phyloP scores from a whole-genome alignment of 2,888 invertebrate species.

The Tetranychus piercei region DNA sequence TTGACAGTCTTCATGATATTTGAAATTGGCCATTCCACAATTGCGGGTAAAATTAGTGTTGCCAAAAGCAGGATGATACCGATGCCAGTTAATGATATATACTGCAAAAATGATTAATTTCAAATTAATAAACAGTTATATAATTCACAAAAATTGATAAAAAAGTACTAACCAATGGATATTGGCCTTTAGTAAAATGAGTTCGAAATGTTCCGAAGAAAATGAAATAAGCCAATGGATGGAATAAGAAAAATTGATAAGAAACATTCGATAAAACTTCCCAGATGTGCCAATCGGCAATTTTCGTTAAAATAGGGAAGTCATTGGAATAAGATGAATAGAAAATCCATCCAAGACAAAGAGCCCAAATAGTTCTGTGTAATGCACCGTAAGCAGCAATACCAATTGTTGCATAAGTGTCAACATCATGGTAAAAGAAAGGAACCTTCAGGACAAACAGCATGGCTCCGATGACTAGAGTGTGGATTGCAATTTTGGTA shows the following conservation, averaged over 20 bases:
- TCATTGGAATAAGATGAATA: not conserved
- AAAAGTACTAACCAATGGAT: not conserved
- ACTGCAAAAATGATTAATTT: not conserved
- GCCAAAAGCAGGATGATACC: not conserved
- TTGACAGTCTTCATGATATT: not conserved
- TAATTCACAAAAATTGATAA: not conserved
- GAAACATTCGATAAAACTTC: conserved; percentile 1
- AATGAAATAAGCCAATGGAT: not conserved
- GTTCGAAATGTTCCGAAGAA: not conserved
- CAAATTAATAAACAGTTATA: too few relatives aligned
- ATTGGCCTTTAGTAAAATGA: not conserved
- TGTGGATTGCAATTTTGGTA: not conserved
- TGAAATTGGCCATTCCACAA: not conserved
- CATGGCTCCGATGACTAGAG: not conserved
- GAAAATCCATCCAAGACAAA: not conserved
- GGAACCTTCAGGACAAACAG: not conserved
- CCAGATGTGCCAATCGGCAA: not conserved
- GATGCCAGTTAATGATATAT: not conserved
- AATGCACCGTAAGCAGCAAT: not conserved
- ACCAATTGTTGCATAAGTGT: not conserved
- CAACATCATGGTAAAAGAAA: not conserved
- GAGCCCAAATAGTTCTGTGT: not conserved
- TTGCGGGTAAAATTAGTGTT: not conserved
- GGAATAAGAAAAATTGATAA: conserved; percentile 10
- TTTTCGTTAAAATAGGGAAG: not conserved